A percentile compares a stretch with the other conserved stretches of the same genome.
These are phyloP conservation scores for Acanthosoma haemorrhoidale DNA, from an alignment of 2,888 invertebrate species.

Conservation along the genomic window DNA sequence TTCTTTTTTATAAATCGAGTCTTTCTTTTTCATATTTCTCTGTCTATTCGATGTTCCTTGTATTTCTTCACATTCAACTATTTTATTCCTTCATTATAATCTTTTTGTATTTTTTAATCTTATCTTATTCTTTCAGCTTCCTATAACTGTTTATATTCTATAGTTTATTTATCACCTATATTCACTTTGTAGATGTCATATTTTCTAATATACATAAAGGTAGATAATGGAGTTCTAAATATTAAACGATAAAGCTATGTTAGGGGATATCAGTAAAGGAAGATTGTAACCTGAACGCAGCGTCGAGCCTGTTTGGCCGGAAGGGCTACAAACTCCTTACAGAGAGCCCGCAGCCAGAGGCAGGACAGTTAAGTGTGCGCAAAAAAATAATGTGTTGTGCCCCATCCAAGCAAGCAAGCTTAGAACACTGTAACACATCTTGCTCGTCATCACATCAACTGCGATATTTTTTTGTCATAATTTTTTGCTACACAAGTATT, in stretches of 20 bases:
- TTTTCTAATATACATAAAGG: neutral
- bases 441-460: constrained; percentile 6
- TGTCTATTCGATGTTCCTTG: neutral
- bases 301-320: constrained; percentile 34
- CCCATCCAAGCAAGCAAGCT: constrained; percentile 25
- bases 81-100: no score
- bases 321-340: constrained; percentile 40
- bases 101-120: neutral
- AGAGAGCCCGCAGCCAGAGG: constrained; percentile 37
- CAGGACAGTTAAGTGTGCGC: constrained; percentile 36
- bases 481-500: neutral
- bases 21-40: no score
- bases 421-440: constrained; percentile 14
- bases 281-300: constrained; percentile 22
- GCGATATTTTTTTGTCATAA: neutral
- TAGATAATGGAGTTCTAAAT: neutral
- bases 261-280: constrained; percentile 33
- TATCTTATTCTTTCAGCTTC: neutral
- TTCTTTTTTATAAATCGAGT: no score
- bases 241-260: constrained; percentile 3
- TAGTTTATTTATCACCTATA: neutral
- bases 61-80: neutral
- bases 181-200: neutral
- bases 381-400: constrained; percentile 7
- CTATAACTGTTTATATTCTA: neutral